Conservation (phyloP, 2,113 vertebrate species). For the Bolborhynchus lineola region DNA sequence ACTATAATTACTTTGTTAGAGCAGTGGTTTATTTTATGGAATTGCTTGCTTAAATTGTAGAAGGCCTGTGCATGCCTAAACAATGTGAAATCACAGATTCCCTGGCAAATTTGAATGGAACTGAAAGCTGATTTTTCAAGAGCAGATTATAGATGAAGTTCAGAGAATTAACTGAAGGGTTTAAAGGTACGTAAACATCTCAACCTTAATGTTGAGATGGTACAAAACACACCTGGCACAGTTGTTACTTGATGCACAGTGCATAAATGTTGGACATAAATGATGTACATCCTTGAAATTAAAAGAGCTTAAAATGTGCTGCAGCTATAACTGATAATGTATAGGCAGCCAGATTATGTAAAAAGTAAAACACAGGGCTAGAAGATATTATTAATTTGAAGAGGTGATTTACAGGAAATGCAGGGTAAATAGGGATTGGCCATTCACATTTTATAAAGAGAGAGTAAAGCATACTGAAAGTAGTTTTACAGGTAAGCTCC, state of each 20-base stretch:
- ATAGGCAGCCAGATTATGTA: not conserved
- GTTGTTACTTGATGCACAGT: not conserved
- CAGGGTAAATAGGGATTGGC: not conserved
- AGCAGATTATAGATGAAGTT: not conserved
- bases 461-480: not conserved
- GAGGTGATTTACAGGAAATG: not conserved
- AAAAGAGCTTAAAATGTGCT: not conserved
- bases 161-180: not conserved
- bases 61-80: not conserved
- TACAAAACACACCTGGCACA: not conserved
- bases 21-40: not conserved
- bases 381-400: not conserved
- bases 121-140: not conserved
- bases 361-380: not conserved
- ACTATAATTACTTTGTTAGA: not conserved
- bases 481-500: not conserved
- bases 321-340: not conserved
- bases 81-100: not conserved
- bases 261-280: not conserved
- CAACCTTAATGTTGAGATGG: not conserved
- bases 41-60: not conserved
- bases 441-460: not conserved
- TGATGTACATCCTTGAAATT: not conserved
- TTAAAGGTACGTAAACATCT: not conserved
- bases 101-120: not conserved